Base-by-base conservation (phyloP, 2,888 invertebrate species). In the Alloplasta piceator region DNA sequence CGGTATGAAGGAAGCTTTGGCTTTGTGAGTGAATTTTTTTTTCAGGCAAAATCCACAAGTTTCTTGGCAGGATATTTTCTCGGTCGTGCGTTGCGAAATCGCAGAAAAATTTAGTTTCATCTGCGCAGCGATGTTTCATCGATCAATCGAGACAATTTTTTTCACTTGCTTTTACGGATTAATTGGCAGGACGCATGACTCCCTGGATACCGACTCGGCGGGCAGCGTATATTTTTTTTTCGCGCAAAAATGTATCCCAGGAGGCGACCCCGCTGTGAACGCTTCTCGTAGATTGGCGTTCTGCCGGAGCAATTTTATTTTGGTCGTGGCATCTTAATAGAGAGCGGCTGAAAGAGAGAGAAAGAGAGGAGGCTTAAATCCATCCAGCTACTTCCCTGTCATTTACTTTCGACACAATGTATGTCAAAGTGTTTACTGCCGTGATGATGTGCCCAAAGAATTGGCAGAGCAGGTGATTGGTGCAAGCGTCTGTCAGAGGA, bases 301-400 rank as follows among this genome's bases (percentile, higher is more conserved):
- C 70, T 81, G 81, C 78, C 81, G 63, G 60, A 60, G 66, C 63
- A 78, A 50, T 78, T 81, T 81, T 81, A 81, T 81, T 81, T 78
- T 78, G 68, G 81, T 77, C 78, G 39, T n/a, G 71, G 14, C 14
- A 46, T 16, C 50, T 61, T 75, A 61, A 55, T 39, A 55, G 41
- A 61, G 63, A 16, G 9, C n/a, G 38, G 41, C 46, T 50, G 55
- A 41, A 41, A 14, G 26, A 14, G 16, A 50, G 14, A 14, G 52
- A 14, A 12, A 7, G 66, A 10, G 39, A 36, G 46, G 50, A 46
- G 36, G 50, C 58, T 80, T 73, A 68, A 68, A 77, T 77, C 50
- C 63, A 58, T 73, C 61, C 63, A 48, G 39, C 64, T 43, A 81
- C 78, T 78, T 66, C 61, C 48, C 74, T 74, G 66, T 78, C 78